These are phyloP conservation scores for Spondyliosoma cantharus DNA, from an alignment of 2,797 vertebrate genomes.

Conservation along the genomic window DNA sequence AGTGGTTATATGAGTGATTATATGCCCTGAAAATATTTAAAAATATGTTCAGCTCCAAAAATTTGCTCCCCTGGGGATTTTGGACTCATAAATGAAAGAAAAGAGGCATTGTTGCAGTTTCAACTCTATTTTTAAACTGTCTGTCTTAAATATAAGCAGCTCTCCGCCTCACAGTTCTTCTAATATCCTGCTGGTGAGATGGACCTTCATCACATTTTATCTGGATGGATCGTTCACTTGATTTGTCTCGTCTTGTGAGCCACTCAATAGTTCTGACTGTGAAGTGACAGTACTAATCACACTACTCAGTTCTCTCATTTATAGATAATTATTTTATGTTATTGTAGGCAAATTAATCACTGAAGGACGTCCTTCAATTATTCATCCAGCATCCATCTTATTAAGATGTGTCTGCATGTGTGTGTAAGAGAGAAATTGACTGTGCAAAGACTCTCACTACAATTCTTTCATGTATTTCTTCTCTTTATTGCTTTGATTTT, in stretches of 20 bases:
- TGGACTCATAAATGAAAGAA: too few relatives aligned
- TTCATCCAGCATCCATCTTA: not conserved
- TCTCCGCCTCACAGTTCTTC: not conserved
- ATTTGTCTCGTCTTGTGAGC: not conserved
- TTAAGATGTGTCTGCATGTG: not conserved
- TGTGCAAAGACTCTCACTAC: too few relatives aligned
- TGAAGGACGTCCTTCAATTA: not conserved
- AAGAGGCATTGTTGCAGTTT: not conserved
- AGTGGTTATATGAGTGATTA: too few relatives aligned
- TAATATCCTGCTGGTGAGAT: not conserved
- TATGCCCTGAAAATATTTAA: not conserved
- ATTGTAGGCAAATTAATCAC: not conserved
- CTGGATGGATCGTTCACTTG: not conserved
- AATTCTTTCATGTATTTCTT: not conserved
- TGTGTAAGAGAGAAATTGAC: not conserved
- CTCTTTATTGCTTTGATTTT: not conserved
- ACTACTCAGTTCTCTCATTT: constrained; percentile 4
- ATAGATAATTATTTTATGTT: constrained; percentile 3
- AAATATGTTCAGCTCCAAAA: not conserved
- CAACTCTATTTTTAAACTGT: not conserved
- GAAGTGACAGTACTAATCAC: not conserved
- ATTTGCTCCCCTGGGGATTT: not conserved
- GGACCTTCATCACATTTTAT: not conserved
- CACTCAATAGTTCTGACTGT: not conserved
- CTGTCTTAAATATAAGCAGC: not conserved